phyloP scores from a whole-genome alignment of 2,113 vertebrate genomes.

The Hippocampus comes region DNA sequence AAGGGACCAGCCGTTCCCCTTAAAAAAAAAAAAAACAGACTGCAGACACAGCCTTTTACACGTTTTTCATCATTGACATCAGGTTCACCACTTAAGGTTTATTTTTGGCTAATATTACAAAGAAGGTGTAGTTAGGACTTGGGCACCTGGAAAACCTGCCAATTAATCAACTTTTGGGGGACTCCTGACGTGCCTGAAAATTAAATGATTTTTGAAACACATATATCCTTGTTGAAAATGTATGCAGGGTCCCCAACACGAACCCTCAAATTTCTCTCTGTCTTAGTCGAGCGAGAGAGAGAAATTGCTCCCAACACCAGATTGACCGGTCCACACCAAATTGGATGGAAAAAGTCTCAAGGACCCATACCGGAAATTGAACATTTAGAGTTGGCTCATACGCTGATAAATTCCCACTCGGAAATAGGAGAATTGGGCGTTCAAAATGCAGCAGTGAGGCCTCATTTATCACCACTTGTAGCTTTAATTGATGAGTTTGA shows the following conservation, averaged over 20 bases:
- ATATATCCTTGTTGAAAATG: too few relatives aligned
- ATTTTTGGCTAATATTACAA: conserved; percentile 7
- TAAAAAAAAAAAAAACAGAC: not conserved
- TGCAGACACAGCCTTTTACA: not conserved
- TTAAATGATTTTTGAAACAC: too few relatives aligned
- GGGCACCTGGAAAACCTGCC: not conserved
- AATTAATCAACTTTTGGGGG: not conserved
- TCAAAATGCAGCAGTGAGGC: too few relatives aligned
- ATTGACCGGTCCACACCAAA: not conserved
- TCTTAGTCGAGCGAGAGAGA: not conserved
- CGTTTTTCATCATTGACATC: not conserved
- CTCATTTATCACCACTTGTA: too few relatives aligned
- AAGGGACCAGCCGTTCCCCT: not conserved
- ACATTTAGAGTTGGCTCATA: too few relatives aligned
- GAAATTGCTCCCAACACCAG: not conserved
- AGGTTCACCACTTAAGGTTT: conserved; percentile 3
- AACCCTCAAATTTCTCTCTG: too few relatives aligned
- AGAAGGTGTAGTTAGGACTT: not conserved
- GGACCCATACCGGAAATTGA: too few relatives aligned
- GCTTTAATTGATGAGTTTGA: too few relatives aligned
- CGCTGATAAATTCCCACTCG: too few relatives aligned
- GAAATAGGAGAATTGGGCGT: too few relatives aligned
- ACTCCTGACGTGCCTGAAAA: not conserved
- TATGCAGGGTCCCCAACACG: too few relatives aligned
- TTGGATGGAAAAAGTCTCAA: not conserved